These are phyloP conservation scores for Dolichopus griseipennis DNA, from an alignment of 2,888 invertebrate genomes.

Conservation along the genomic window DNA sequence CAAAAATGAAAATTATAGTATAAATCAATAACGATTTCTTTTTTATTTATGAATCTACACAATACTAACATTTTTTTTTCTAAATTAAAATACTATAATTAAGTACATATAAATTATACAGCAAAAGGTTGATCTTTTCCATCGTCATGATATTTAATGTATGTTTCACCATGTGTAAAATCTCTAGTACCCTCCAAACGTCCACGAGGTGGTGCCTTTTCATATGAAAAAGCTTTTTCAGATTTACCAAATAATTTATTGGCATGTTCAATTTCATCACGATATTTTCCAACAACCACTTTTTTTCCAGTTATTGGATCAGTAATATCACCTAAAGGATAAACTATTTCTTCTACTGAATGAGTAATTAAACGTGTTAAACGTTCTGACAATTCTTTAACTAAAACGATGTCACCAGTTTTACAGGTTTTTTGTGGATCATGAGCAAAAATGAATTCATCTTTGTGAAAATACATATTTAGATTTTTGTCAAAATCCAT, in stretches of 20 bases:
- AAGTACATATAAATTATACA: conserved; percentile 42
- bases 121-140: conserved; percentile 64
- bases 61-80: too few species aligned
- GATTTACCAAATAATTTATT: conserved; percentile 62
- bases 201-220: conserved; percentile 68
- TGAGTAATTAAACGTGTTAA: conserved; percentile 70
- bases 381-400: conserved; percentile 63
- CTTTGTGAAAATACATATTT: conserved; percentile 71
- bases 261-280: conserved; percentile 62
- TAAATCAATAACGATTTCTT: too few species aligned
- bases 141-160: conserved; percentile 70
- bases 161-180: conserved; percentile 66
- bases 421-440: conserved; percentile 71
- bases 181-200: conserved; percentile 75
- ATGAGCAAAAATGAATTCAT: conserved; percentile 63
- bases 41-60: too few species aligned
- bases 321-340: conserved; percentile 73
- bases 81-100: too few species aligned
- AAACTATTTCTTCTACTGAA: conserved; percentile 67
- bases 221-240: conserved; percentile 61
- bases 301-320: conserved; percentile 78
- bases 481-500: conserved; percentile 67
- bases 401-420: conserved; percentile 72
- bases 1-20: too few species aligned
- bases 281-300: conserved; percentile 61